These are phyloP conservation scores for Pitangus sulphuratus DNA, from an alignment of 2,797 vertebrate species.

Conservation along the genomic window DNA sequence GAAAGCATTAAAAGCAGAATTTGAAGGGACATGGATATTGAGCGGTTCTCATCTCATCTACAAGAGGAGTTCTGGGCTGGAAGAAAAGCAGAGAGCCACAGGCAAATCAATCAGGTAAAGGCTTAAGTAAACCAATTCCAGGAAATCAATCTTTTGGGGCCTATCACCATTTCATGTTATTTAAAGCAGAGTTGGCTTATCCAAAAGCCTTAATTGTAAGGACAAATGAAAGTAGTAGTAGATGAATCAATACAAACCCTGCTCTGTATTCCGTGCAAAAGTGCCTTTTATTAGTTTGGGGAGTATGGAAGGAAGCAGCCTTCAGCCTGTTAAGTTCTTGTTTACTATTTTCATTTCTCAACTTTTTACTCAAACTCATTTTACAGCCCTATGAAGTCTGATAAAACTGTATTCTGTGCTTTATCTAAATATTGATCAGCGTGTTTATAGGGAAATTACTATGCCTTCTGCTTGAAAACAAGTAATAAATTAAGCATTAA, in stretches of 20 bases:
- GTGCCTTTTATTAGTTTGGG: not conserved
- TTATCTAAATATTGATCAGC: slow-evolving; percentile 72
- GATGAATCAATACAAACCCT: not conserved
- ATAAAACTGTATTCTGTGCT: slow-evolving; percentile 56
- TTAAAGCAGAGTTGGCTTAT: slow-evolving; percentile 22
- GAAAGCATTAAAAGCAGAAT: not conserved
- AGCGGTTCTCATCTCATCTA: not conserved
- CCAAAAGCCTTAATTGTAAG: not conserved
- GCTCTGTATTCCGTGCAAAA: not conserved
- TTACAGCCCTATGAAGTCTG: slow-evolving; percentile 58
- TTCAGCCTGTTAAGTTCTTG: slow-evolving; percentile 3
- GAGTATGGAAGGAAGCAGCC: not conserved
- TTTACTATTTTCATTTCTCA: slow-evolving; percentile 49
- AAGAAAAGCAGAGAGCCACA: not conserved
- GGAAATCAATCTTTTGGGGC: not conserved
- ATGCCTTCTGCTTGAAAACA: slow-evolving; percentile 36
- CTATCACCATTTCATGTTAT: not conserved
- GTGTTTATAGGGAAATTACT: slow-evolving; percentile 60
- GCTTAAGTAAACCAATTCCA: not conserved
- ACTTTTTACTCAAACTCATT: slow-evolving; percentile 39
- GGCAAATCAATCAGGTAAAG: not conserved
- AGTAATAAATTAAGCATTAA: slow-evolving; percentile 65
- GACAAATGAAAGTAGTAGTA: slow-evolving; percentile 1
- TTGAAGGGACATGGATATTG: not conserved
- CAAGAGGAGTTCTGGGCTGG: not conserved